Conservation (phyloP, 2,113 vertebrate species). For the Nycticebus coucang region DNA sequence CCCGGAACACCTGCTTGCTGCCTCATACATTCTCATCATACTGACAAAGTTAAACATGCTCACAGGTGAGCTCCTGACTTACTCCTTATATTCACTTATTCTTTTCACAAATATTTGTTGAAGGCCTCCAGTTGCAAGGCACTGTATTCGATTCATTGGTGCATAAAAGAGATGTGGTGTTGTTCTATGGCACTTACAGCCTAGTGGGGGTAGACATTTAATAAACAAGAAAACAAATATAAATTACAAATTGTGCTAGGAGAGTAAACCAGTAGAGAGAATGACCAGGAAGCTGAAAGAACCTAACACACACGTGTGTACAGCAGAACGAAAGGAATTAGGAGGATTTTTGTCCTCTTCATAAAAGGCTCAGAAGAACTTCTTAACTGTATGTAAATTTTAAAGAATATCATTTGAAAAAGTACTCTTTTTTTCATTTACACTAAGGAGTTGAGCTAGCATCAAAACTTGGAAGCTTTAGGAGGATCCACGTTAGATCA, state of each 20-base stretch:
- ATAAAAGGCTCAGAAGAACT: not conserved
- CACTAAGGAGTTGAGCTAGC: not conserved
- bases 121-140: not conserved
- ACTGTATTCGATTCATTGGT: not conserved
- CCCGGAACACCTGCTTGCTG: not conserved
- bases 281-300: not conserved
- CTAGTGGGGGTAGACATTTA: not conserved
- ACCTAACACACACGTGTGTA: not conserved
- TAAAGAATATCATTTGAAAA: not conserved
- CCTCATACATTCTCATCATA: not conserved
- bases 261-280: not conserved
- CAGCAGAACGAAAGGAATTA: not conserved
- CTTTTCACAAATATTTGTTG: not conserved
- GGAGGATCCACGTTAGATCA: not conserved
- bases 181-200: not conserved
- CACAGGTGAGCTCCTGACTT: not conserved
- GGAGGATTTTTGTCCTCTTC: not conserved
- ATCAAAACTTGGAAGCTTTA: not conserved
- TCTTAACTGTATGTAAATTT: not conserved
- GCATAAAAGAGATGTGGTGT: not conserved
- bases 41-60: not conserved
- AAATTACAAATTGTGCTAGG: not conserved
- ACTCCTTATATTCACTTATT: not conserved
- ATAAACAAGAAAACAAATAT: not conserved
- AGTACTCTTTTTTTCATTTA: not conserved